These are phyloP conservation scores for Heliornis fulica DNA, from an alignment of 2,113 vertebrate genomes.

Conservation along the genomic window DNA sequence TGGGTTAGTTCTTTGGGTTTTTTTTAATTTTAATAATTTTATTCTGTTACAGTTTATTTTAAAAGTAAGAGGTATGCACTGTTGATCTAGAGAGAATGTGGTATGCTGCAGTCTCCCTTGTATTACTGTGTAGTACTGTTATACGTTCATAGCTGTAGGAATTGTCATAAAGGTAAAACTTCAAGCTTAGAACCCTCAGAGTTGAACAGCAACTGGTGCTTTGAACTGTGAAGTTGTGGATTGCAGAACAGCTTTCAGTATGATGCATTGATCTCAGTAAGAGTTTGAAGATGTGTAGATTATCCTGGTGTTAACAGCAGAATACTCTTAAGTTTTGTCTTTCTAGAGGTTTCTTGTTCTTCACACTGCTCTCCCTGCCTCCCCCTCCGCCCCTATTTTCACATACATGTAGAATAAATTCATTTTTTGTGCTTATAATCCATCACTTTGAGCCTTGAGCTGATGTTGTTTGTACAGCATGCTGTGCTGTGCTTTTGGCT, in stretches of 20 bases:
- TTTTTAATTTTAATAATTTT: background rate
- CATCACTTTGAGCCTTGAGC: background rate
- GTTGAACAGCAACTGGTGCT: background rate
- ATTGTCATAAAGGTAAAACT: background rate
- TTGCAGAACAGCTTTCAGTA: background rate
- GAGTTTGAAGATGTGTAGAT: background rate
- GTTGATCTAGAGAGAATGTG: background rate
- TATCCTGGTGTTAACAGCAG: background rate
- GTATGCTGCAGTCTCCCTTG: background rate
- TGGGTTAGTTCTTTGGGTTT: constrained; percentile 75
- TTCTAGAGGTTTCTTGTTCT: background rate
- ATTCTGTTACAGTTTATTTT: background rate
- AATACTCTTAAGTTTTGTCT: background rate
- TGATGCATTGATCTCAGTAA: background rate
- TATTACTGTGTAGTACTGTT: background rate
- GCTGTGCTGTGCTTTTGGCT: background rate
- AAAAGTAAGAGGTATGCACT: background rate
- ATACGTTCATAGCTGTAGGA: background rate
- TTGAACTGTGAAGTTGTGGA: background rate
- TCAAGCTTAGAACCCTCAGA: background rate
- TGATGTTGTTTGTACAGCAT: background rate
- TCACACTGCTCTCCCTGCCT: too few species aligned
- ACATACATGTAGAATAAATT: background rate
- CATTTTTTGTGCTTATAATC: background rate
- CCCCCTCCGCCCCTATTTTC: background rate